A percentile compares a stretch with the other conserved stretches of the same genome.
These are phyloP conservation scores for Osmerus eperlanus DNA, from an alignment of 2,113 vertebrate species.

Conservation along the genomic window DNA sequence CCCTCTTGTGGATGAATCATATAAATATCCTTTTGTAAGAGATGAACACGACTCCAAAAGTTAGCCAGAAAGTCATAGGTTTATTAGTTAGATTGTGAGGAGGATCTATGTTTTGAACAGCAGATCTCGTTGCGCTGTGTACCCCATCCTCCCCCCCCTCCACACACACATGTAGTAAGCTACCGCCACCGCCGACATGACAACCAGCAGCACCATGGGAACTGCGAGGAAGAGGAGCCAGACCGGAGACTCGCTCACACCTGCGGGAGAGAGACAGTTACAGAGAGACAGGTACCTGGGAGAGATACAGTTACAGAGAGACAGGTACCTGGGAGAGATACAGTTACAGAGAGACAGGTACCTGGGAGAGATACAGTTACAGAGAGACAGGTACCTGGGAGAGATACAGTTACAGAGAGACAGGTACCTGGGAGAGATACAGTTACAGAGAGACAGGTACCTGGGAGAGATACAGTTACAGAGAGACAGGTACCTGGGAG, in stretches of 20 bases:
- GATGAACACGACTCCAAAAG: neutral
- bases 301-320: no score
- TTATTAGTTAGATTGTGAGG: slow-evolving; percentile 40
- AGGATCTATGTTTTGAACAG: slow-evolving; percentile 13
- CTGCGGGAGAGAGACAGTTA: neutral
- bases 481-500: neutral
- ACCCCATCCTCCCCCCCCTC: slow-evolving; percentile 69
- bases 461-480: neutral
- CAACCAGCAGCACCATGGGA: slow-evolving; percentile 41
- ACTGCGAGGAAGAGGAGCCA: slow-evolving; percentile 49
- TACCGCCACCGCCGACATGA: slow-evolving; percentile 42
- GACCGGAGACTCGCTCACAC: neutral
- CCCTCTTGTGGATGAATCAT: no score
- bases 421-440: no score
- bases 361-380: neutral
- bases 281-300: no score
- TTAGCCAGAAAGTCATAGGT: neutral
- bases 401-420: neutral
- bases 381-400: neutral
- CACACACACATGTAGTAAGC: slow-evolving; percentile 70
- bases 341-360: no score
- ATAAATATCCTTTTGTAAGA: neutral
- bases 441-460: no score
- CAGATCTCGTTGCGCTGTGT: slow-evolving; percentile 47
- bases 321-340: no score